These are phyloP conservation scores for Pandion haliaetus DNA, from an alignment of 2,113 vertebrate species.

Conservation along the genomic window DNA sequence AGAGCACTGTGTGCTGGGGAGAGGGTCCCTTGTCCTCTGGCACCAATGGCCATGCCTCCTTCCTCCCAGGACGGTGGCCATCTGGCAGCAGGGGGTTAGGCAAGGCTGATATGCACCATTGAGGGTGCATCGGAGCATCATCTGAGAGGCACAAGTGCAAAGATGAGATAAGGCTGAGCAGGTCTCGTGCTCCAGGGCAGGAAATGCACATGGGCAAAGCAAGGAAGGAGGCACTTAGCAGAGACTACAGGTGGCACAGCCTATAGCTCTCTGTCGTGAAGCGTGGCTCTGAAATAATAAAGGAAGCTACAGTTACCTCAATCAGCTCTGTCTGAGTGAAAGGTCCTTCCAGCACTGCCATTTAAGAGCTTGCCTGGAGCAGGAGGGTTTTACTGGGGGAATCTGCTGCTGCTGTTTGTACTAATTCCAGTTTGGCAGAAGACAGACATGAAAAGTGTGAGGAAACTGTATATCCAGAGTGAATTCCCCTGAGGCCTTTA, in stretches of 20 bases:
- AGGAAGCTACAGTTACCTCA: not conserved
- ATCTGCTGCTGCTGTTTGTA: not conserved
- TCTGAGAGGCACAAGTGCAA: not conserved
- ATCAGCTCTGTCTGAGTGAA: not conserved
- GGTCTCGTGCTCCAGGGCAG: not conserved
- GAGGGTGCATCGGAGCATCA: not conserved
- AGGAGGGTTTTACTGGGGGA: not conserved
- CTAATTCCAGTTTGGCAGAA: not conserved
- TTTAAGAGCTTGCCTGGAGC: not conserved
- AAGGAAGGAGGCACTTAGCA: not conserved
- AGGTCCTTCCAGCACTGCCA: not conserved
- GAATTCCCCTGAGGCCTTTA: not conserved
- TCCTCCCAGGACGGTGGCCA: not conserved
- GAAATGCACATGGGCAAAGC: not conserved
- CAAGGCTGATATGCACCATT: rapidly evolving
- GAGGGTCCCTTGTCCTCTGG: not conserved
- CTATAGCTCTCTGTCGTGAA: rapidly evolving
- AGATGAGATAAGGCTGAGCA: not conserved
- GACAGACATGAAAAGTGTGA: not conserved
- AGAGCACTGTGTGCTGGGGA: not conserved
- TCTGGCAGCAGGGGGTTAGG: rapidly evolving
- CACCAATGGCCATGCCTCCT: rapidly evolving
- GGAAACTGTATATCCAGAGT: no score
- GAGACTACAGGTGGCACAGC: not conserved
- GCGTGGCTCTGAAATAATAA: not conserved